Base-by-base conservation (phyloP, 2,113 vertebrate species). In the Suncus etruscus region DNA sequence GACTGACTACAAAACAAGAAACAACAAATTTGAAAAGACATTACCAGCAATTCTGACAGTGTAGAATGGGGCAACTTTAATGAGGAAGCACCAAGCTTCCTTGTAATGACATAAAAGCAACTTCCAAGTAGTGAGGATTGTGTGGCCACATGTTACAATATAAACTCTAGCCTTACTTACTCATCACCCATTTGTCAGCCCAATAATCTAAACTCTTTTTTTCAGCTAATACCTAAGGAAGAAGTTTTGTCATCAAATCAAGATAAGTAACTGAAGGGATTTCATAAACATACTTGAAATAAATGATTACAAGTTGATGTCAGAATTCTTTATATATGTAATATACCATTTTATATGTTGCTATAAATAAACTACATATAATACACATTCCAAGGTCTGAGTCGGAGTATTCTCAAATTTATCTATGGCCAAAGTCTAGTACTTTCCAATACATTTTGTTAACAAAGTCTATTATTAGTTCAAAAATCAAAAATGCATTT, bases 261-360 rank as follows among this genome's bases (percentile, higher is more conserved):
- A 68, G 73, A 50, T 39, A 39, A 39, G 39, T 39, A 39, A 39
- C 39, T 39, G 39, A 39, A 90, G 54, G 4, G 14, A 84, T 90
- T 92, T 85, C 48, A 68, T 87, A 61, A 92, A 87, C 45, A 90
- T 61, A 32, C 73, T 73, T 92, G 32, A 63, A 32, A 87, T 84
- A 74, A 66, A 92, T 50, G 72, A 72, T 72, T 61, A 77, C 31
- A 90, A 15, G 51, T 54, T 54, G 18, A 54, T 54, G 18, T 16
- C 54, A 54, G 9, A 54, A 54, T 54, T 11, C 54, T 14, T 14
- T 54, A 54, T 54, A 54, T 54, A 15, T 54, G 54, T 54, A 54
- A 39, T 15, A 16, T 15, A 16, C 3, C 54, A 14, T 54, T 54
- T 16, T 54, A 16, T 54, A 54, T 54, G 32, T 58, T 27, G 8